Evolutionary conservation across 2,797 vertebrate genomes (phyloP).

Genomic region (Gymnothorax reevesii): DNA sequence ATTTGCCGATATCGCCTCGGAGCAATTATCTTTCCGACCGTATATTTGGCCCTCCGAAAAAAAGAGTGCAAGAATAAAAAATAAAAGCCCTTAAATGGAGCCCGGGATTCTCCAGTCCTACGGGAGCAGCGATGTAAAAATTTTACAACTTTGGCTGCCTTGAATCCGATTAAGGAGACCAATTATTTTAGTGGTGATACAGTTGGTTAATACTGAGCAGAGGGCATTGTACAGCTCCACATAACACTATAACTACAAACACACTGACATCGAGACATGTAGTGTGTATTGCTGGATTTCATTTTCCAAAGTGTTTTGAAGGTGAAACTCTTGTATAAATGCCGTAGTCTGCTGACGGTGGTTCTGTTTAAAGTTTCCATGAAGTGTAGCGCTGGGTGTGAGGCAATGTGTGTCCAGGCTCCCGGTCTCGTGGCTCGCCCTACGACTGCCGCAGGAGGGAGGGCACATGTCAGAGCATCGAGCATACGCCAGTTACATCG

Average conservation of each 20-base stretch:
- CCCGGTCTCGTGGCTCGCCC: constrained; percentile 8
- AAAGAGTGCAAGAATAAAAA: not conserved
- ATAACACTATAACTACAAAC: not conserved
- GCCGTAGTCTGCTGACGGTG: constrained; percentile 13
- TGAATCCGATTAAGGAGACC: not conserved
- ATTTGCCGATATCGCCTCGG: not conserved
- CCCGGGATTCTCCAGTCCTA: not conserved
- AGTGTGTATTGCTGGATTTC: not conserved
- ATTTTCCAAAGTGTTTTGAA: not conserved
- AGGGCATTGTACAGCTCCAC: not conserved
- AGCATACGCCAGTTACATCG: constrained; percentile 1
- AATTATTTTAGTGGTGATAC: not conserved
- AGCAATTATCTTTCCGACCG: not conserved
- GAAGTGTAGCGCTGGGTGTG: constrained; percentile 6
- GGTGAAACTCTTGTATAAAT: not conserved
- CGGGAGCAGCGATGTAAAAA: not conserved
- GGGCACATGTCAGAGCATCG: constrained; percentile 20
- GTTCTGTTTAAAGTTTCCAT: constrained; percentile 4
- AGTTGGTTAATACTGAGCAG: not conserved
- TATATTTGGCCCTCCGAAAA: not conserved
- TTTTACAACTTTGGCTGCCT: not conserved
- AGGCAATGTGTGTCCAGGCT: constrained; percentile 18
- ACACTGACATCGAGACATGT: not conserved
- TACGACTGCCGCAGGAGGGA: constrained; percentile 11
- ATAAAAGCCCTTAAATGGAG: not conserved